Evolutionary conservation across 2,113 vertebrate genomes (phyloP).

Genomic region (Odontophorus gujanensis): DNA sequence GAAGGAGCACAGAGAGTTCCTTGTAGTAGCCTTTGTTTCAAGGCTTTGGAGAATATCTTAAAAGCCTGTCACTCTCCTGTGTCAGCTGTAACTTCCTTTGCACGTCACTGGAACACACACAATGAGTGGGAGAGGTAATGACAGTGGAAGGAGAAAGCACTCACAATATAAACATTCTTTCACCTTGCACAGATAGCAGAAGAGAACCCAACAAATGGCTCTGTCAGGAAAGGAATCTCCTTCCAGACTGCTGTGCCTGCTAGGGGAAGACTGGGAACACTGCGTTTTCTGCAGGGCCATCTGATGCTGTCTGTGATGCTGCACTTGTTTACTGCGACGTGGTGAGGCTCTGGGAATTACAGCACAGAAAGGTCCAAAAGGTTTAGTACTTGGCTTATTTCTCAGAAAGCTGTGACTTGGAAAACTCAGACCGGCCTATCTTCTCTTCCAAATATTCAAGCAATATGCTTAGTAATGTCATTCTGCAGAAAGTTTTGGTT

Average conservation of each 20-base stretch:
- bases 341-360: background rate
- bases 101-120: constrained; percentile 7
- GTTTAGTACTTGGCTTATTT: background rate
- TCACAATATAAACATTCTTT: constrained; percentile 20
- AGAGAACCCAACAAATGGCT: background rate
- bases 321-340: background rate
- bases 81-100: constrained; percentile 33
- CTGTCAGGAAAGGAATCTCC: background rate
- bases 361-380: background rate
- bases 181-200: constrained; percentile 8
- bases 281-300: background rate
- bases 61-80: constrained; percentile 12
- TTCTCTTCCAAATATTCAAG: constrained; percentile 15
- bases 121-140: constrained; percentile 35
- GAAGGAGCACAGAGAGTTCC: constrained; percentile 31
- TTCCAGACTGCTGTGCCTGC: background rate
- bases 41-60: background rate
- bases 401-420: background rate
- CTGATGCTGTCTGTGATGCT: background rate
- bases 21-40: constrained; percentile 25
- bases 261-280: background rate
- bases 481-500: constrained; percentile 10
- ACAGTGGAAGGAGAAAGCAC: constrained; percentile 36
- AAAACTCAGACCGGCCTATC: background rate
- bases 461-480: constrained; percentile 18